Percentiles rank a stretch among this genome's conserved stretches.
phyloP scores from a whole-genome alignment of 2,113 vertebrate species.

The Guaruba guarouba region DNA sequence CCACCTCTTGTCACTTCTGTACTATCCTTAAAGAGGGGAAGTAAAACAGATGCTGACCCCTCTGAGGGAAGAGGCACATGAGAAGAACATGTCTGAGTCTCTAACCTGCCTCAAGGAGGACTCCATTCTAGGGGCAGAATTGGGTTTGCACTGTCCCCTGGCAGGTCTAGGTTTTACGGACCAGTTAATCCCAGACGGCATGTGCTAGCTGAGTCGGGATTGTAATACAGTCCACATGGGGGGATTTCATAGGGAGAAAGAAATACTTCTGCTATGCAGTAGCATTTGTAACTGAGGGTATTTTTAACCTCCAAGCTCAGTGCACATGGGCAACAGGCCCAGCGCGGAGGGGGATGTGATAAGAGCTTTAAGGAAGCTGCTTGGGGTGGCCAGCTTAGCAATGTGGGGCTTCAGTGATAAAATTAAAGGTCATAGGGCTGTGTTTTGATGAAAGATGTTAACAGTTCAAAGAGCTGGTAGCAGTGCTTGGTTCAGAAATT shows the following conservation, averaged over 20 bases:
- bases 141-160: fast-evolving
- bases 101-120: background rate
- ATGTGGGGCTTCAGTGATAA: fast-evolving
- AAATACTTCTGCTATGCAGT: background rate
- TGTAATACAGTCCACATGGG: background rate
- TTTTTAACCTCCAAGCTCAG: background rate
- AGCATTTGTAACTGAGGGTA: background rate
- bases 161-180: background rate
- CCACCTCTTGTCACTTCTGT: background rate
- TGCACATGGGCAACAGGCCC: background rate
- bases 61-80: background rate
- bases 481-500: background rate
- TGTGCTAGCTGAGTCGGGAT: background rate
- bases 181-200: background rate
- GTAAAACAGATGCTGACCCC: fast-evolving
- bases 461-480: background rate
- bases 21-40: background rate
- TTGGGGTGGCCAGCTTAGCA: background rate
- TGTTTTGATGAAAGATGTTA: background rate
- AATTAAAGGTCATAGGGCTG: background rate
- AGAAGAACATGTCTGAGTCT: background rate
- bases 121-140: background rate
- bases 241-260: background rate
- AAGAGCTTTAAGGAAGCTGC: background rate
- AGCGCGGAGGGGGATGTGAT: background rate